A percentile compares a stretch with the other conserved stretches of the same genome.
Evolutionary conservation across 2,113 vertebrate species (phyloP).

Genomic region (Chloebia gouldiae): DNA sequence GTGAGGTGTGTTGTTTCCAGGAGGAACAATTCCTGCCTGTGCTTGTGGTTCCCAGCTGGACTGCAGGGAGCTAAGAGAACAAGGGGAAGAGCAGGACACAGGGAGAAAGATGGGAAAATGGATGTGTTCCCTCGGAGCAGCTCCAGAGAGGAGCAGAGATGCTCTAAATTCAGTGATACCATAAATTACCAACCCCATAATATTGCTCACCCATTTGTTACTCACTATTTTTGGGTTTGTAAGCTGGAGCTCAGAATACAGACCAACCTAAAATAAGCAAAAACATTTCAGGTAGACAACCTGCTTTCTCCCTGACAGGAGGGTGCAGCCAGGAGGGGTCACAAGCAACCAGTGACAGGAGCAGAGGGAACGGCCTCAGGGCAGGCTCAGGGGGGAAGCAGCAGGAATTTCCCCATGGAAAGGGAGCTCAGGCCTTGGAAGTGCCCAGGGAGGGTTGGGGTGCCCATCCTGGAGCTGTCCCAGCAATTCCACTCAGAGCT

Average conservation of each 20-base stretch:
- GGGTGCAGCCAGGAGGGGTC: neutral
- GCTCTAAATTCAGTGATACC: neutral
- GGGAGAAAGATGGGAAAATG: neutral
- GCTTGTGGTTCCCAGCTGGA: neutral
- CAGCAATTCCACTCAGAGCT: neutral
- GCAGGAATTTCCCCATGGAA: too few relatives aligned
- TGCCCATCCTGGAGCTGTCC: neutral
- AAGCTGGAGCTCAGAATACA: neutral
- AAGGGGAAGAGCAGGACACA: neutral
- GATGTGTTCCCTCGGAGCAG: neutral
- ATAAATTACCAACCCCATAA: neutral
- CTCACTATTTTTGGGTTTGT: neutral
- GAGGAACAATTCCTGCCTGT: neutral
- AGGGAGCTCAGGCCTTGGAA: neutral
- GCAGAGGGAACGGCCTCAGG: fast-evolving
- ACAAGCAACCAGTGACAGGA: neutral
- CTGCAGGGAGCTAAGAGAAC: neutral
- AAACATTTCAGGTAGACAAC: neutral
- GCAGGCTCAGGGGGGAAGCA: too few relatives aligned
- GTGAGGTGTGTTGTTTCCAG: neutral
- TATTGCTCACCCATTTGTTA: neutral
- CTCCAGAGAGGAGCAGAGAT: neutral
- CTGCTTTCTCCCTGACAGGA: neutral
- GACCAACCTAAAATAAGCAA: neutral
- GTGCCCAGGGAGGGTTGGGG: neutral